phyloP scores from a whole-genome alignment of 2,113 vertebrate genomes.

The Motacilla tschutschensis region DNA sequence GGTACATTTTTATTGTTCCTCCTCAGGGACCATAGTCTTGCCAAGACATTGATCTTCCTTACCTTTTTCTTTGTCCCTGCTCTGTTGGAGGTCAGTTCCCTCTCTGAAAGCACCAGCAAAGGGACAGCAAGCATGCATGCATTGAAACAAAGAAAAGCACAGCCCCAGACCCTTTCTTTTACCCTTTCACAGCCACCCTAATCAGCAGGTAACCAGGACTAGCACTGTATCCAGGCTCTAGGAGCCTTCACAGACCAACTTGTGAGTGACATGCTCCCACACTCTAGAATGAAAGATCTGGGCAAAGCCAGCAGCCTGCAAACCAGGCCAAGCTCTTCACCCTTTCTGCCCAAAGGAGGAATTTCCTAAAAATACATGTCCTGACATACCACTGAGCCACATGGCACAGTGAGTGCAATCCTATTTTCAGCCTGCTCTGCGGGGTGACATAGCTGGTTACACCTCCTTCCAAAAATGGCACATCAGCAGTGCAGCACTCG shows the following conservation, averaged over 20 bases:
- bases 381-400: conserved; percentile 52
- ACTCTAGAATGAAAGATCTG: not conserved
- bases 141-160: not conserved
- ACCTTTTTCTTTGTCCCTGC: not conserved
- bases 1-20: not conserved
- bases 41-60: not conserved
- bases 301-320: conserved; percentile 27
- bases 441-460: conserved; percentile 51
- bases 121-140: not conserved
- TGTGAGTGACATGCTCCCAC: not conserved
- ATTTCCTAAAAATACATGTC: conserved; percentile 64
- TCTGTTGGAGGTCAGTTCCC: not conserved
- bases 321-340: conserved; percentile 20
- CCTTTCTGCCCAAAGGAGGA: conserved; percentile 52
- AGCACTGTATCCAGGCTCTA: not conserved
- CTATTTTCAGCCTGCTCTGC: conserved; percentile 56
- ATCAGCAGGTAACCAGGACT: not conserved
- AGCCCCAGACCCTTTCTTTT: not conserved
- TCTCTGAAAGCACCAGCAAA: not conserved
- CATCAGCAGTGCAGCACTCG: not conserved
- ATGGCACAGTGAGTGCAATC: conserved; percentile 55
- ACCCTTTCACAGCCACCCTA: not conserved
- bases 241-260: not conserved
- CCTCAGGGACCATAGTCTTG: not conserved
- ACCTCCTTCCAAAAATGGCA: conserved; percentile 51